Evolutionary conservation across 2,797 vertebrate species (phyloP), one percentile per base, ranked within the genome.

Genomic region (Helostoma temminkii): DNA sequence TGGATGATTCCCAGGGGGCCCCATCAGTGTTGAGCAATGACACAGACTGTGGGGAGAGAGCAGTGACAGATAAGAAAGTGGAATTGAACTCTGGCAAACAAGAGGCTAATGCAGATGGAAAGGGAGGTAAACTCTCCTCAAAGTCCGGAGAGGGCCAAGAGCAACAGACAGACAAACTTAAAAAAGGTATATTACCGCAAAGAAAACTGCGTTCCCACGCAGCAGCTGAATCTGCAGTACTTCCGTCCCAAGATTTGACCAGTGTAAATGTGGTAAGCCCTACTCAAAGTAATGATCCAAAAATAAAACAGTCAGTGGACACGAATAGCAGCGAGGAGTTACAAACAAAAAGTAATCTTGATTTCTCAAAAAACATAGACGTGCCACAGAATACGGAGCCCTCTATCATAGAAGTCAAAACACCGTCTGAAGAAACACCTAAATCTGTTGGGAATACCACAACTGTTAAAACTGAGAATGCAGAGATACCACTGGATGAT

Each of bases 391-490:
- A 15, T 14, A 9, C n/a, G 26, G 65, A 73, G 16, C 18, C 77
- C 5, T 19, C 42, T 12, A 4, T 5, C 32, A 45, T 32, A 18
- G 56, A 76, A 16, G 21, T 41, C 0, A 24, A 50, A 48, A 60
- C 41, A 0, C 62, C 74, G 19, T 48, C 66, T 25, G 37, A 78
- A 25, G 47, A 81, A 46, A 62, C 47, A 6, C 24, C 9, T 22
- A 18, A 72, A 73, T 30, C 66, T 49, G 41, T 3, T 1, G 52
- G 2, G 16, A 34, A 21, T 11, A 6, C 36, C 7, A 37, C 50
- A 21, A 43, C 37, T 60, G 64, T 90, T 4, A 91, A 92, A 80
- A 49, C 53, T 16, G 88, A 90, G 57, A 65, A 77, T 48, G n/a
- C 66, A 7, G 87, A 90, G 48, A 34, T 62, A 1, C 64, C 76